These are phyloP conservation scores for Camelus bactrianus DNA, from an alignment of 2,113 vertebrate species.

Conservation along the genomic window DNA sequence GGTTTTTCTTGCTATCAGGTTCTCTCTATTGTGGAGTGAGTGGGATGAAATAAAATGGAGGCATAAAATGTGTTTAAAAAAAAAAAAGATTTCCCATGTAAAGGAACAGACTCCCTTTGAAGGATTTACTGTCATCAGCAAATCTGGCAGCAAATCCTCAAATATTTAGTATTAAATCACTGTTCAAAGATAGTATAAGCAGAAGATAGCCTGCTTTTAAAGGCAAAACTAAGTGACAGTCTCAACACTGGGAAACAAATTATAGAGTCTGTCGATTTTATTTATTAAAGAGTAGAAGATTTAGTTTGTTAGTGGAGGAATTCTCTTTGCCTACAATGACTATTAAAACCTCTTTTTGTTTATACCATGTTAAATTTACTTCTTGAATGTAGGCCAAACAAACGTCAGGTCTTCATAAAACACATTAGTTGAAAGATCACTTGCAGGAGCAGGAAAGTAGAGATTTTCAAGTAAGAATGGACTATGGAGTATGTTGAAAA, in stretches of 20 bases:
- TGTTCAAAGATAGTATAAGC: constrained; percentile 25
- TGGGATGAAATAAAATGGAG: not conserved
- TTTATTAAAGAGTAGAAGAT: constrained; percentile 23
- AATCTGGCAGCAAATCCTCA: constrained; percentile 53
- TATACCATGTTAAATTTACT: constrained; percentile 20
- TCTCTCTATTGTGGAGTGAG: not conserved
- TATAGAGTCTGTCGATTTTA: not conserved
- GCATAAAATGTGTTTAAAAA: not conserved
- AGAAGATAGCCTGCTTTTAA: constrained; percentile 59
- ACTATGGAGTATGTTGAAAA: not conserved
- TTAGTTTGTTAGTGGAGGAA: constrained; percentile 32
- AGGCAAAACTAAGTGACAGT: constrained; percentile 52
- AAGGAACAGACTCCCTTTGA: constrained; percentile 4
- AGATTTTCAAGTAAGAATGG: constrained; percentile 33
- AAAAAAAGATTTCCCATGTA: constrained; percentile 2
- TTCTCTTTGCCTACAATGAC: constrained; percentile 1
- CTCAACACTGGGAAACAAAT: constrained; percentile 15
- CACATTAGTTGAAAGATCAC: not conserved
- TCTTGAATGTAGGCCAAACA: not conserved
- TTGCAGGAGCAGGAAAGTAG: not conserved
- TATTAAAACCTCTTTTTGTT: constrained; percentile 5
- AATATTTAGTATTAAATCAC: constrained; percentile 35
- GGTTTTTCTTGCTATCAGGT: not conserved
- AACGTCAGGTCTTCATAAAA: not conserved
- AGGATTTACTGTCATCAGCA: constrained; percentile 62